A percentile compares a stretch with the other conserved stretches of the same genome.
phyloP scores from a whole-genome alignment of 2,113 vertebrate genomes.

The Bungarus multicinctus region DNA sequence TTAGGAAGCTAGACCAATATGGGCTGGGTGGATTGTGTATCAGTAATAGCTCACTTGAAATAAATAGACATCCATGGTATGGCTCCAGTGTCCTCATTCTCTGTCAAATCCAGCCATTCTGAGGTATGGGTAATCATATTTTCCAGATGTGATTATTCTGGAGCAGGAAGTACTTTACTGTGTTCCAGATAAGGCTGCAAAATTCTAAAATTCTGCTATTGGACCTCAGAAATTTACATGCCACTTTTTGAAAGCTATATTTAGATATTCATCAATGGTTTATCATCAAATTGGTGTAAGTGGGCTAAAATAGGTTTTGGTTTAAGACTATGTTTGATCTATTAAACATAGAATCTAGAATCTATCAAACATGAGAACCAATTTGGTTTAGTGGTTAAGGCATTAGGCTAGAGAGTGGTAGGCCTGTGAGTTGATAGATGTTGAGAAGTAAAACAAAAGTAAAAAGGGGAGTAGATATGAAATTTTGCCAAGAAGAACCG shows the following conservation, averaged over 20 bases:
- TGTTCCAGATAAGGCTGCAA: not conserved
- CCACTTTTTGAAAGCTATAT: not conserved
- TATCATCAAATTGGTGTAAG: too few relatives aligned
- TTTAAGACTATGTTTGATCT: too few relatives aligned
- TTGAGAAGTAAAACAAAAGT: too few relatives aligned
- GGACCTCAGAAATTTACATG: not conserved
- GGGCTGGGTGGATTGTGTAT: not conserved
- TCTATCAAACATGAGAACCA: too few relatives aligned
- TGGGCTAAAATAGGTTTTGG: too few relatives aligned
- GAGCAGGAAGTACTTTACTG: not conserved
- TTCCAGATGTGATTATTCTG: not conserved
- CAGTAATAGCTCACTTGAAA: not conserved
- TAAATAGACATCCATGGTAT: not conserved
- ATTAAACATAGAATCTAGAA: too few relatives aligned
- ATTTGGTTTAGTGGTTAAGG: too few relatives aligned
- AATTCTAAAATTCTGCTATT: not conserved
- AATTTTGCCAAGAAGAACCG: too few relatives aligned
- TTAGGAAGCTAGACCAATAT: not conserved
- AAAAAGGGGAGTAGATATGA: too few relatives aligned
- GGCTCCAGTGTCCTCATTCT: not conserved
- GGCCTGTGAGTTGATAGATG: too few relatives aligned
- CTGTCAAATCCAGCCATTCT: not conserved
- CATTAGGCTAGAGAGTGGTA: too few relatives aligned
- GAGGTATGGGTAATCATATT: not conserved
- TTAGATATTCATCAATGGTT: too few relatives aligned